Evolutionary conservation across 2,888 invertebrate genomes (phyloP).

Genomic region (Tenthredo amoena): DNA sequence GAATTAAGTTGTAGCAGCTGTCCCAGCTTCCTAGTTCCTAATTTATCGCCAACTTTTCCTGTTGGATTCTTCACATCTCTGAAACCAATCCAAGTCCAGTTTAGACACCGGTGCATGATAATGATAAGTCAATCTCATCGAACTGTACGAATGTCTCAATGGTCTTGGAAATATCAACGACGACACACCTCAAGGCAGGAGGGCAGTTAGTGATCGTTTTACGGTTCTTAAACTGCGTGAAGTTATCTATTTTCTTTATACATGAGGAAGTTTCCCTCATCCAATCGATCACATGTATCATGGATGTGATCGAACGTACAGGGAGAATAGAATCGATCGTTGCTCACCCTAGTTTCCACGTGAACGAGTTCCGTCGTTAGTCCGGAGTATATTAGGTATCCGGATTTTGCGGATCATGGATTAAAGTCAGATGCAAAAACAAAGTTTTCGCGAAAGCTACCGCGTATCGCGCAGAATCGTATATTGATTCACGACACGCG

Average conservation of each 20-base stretch:
- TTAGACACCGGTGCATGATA: background rate
- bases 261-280: background rate
- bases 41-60: background rate
- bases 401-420: background rate
- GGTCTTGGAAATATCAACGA: background rate
- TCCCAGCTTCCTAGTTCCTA: background rate
- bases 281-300: background rate
- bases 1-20: conserved; percentile 16
- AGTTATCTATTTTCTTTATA: no score
- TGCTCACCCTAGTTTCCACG: background rate
- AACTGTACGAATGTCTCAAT: background rate
- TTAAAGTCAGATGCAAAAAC: background rate
- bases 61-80: background rate
- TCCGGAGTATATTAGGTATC: no score
- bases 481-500: conserved; percentile 24
- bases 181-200: no score
- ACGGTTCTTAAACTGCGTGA: no score
- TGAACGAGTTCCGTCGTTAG: background rate
- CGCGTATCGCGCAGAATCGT: background rate
- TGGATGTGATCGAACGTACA: background rate
- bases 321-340: background rate
- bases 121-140: background rate
- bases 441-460: background rate
- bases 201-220: no score
- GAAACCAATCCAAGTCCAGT: background rate